phyloP scores from a whole-genome alignment of 2,797 vertebrate genomes.

The Myotis pilosus region DNA sequence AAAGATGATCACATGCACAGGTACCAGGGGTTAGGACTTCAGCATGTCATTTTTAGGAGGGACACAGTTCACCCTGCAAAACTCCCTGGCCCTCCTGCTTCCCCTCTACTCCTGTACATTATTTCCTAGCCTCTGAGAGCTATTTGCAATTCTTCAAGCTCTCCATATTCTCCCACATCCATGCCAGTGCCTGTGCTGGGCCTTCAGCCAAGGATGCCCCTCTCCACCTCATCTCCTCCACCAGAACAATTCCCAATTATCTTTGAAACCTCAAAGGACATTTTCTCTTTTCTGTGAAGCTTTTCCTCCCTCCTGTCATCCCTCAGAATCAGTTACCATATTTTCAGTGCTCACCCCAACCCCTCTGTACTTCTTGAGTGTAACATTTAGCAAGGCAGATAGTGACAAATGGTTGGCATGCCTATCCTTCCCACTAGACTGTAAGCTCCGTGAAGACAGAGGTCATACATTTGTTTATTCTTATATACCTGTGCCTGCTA shows the following conservation, averaged over 20 bases:
- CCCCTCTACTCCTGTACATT: too few species aligned
- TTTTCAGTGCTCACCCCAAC: background rate
- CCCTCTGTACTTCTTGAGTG: background rate
- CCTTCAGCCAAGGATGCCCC: background rate
- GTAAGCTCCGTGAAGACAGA: background rate
- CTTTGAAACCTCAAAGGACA: background rate
- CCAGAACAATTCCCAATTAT: background rate
- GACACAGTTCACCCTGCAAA: background rate
- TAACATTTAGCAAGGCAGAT: background rate
- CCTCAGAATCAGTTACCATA: background rate
- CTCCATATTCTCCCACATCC: rapidly evolving
- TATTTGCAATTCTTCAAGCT: background rate
- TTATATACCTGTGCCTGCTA: background rate
- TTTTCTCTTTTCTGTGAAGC: background rate
- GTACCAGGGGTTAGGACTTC: background rate
- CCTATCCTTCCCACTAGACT: background rate
- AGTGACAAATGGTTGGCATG: background rate
- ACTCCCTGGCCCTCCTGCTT: background rate
- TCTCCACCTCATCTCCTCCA: background rate
- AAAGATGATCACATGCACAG: background rate
- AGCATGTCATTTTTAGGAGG: background rate
- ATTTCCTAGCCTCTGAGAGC: background rate
- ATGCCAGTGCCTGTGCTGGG: rapidly evolving
- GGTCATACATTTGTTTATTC: rapidly evolving
- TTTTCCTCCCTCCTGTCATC: background rate